Percentiles rank a stretch among this genome's conserved stretches.
Evolutionary conservation across 2,888 invertebrate genomes (phyloP).

Genomic region (Orgyia antiqua): DNA sequence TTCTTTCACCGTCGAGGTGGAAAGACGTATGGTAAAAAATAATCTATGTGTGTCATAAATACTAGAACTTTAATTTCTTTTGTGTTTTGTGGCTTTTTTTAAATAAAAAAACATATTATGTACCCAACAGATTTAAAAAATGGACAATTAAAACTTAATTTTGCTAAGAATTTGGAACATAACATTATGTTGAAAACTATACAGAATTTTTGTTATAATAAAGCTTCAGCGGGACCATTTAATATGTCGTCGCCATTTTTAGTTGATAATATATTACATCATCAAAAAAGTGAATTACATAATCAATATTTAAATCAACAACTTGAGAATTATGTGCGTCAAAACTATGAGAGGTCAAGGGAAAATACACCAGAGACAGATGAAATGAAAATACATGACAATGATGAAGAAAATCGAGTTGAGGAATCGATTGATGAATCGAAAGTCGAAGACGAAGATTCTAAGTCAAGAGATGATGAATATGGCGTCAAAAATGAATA

Average conservation of each 20-base stretch:
- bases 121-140: slow-evolving; percentile 67
- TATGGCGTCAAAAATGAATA: slow-evolving; percentile 54
- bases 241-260: slow-evolving; percentile 80
- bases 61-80: no score
- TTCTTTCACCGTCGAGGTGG: slow-evolving; percentile 27
- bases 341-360: slow-evolving; percentile 47
- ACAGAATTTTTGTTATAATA: slow-evolving; percentile 63
- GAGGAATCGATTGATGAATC: slow-evolving; percentile 40
- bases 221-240: slow-evolving; percentile 46
- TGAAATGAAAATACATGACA: slow-evolving; percentile 43
- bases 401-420: slow-evolving; percentile 41
- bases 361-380: slow-evolving; percentile 63
- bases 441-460: slow-evolving; percentile 47
- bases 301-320: slow-evolving; percentile 77
- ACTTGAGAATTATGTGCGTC: slow-evolving; percentile 59
- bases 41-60: no score
- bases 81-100: slow-evolving; percentile 15
- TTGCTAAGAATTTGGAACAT: slow-evolving; percentile 52
- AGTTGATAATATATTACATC: slow-evolving; percentile 80
- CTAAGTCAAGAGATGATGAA: slow-evolving; percentile 48
- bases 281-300: slow-evolving; percentile 71
- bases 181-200: slow-evolving; percentile 74
- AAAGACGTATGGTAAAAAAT: slow-evolving; percentile 37
- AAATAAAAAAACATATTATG: slow-evolving; percentile 49
- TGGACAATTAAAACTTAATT: slow-evolving; percentile 64